A percentile compares a stretch with the other conserved stretches of the same genome.
Evolutionary conservation across 2,113 vertebrate species (phyloP).

Genomic region (Aptenodytes forsteri): DNA sequence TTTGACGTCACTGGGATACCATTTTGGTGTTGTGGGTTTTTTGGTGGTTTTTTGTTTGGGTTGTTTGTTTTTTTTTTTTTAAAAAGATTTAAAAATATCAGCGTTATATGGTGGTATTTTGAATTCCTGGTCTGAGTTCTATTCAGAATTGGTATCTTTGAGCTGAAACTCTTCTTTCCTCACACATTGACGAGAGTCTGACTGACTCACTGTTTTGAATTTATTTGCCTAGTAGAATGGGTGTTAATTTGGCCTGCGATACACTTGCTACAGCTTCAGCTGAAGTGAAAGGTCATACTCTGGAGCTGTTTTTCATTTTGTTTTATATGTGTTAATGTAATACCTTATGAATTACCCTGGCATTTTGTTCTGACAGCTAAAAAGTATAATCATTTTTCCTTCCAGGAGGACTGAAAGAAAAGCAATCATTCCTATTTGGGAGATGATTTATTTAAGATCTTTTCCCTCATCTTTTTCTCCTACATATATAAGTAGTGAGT

Average conservation of each 20-base stretch:
- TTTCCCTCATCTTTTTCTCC: conserved; percentile 61
- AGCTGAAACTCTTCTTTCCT: conserved; percentile 2
- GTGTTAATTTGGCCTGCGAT: conserved; percentile 73
- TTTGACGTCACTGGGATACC: neutral
- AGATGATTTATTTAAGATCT: conserved; percentile 74
- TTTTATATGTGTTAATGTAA: conserved; percentile 82
- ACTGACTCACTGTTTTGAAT: conserved; percentile 63
- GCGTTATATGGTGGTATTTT: neutral
- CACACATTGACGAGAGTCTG: neutral
- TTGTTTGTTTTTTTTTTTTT: neutral
- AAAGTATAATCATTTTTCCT: conserved; percentile 80
- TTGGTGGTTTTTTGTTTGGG: too few species aligned
- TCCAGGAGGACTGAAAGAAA: conserved; percentile 73
- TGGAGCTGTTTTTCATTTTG: conserved; percentile 81
- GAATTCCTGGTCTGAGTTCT: neutral
- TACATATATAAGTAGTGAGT: conserved; percentile 34
- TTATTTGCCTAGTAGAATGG: conserved; percentile 75
- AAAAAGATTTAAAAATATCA: neutral
- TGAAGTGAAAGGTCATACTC: conserved; percentile 77
- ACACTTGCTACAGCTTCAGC: conserved; percentile 78
- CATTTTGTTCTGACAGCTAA: conserved; percentile 79
- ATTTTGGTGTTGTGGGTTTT: neutral
- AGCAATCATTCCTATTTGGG: conserved; percentile 71
- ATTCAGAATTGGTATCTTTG: conserved; percentile 28
- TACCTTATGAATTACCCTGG: conserved; percentile 78